A percentile compares a stretch with the other conserved stretches of the same genome.
phyloP scores from a whole-genome alignment of 2,888 invertebrate species.

The Scaptomyza tumidula region DNA sequence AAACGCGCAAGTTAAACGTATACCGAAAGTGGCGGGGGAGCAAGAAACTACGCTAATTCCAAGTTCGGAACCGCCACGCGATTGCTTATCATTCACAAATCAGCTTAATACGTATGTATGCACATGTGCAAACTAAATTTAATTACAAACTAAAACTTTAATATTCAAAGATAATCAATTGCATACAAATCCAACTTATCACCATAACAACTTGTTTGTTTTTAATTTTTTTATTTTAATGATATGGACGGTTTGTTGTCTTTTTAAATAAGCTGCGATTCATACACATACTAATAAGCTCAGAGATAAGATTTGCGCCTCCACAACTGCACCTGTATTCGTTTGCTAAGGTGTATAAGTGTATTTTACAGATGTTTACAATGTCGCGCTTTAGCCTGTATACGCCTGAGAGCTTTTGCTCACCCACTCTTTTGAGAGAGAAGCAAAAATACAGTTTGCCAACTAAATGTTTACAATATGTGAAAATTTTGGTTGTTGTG shows the following conservation, averaged over 20 bases:
- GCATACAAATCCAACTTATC: slow-evolving; percentile 12
- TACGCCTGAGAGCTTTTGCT: slow-evolving; percentile 37
- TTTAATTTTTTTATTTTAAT: slow-evolving; percentile 23
- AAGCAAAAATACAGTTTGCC: too few species aligned
- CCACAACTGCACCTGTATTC: slow-evolving; percentile 54
- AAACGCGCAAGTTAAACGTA: slow-evolving; percentile 25
- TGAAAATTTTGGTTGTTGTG: too few species aligned
- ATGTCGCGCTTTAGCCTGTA: slow-evolving; percentile 19
- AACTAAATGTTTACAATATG: too few species aligned
- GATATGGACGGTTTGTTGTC: slow-evolving; percentile 40
- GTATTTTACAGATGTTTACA: slow-evolving; percentile 59
- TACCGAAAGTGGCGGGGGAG: slow-evolving; percentile 1
- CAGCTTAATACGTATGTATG: not conserved
- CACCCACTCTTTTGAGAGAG: slow-evolving; percentile 51
- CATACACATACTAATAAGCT: slow-evolving; percentile 7
- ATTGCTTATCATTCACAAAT: slow-evolving; percentile 37
- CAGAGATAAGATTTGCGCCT: slow-evolving; percentile 15
- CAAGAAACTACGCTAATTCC: slow-evolving; percentile 29
- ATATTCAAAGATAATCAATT: not conserved
- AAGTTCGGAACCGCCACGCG: slow-evolving; percentile 15
- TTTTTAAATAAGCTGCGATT: slow-evolving; percentile 41
- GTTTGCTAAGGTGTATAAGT: slow-evolving; percentile 23
- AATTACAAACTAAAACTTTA: not conserved
- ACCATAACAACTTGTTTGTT: slow-evolving; percentile 12
- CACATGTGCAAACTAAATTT: not conserved